Evolutionary conservation across 2,797 vertebrate genomes (phyloP).

Genomic region (Odontamblyopus lacepedii): DNA sequence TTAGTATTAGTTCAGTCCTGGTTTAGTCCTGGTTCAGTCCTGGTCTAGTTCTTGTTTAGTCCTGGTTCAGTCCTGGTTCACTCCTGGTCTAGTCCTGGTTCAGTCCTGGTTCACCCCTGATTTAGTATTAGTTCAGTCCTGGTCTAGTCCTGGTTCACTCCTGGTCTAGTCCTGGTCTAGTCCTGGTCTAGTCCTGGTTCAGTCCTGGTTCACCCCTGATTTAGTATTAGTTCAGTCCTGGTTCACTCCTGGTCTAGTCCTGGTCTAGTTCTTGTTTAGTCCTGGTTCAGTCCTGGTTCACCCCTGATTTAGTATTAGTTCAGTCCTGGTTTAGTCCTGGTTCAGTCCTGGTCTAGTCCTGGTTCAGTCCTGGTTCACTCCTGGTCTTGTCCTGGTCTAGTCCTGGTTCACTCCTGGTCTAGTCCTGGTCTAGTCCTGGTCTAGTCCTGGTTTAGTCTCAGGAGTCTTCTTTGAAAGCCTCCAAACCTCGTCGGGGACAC

Average conservation of each 20-base stretch:
- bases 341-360: not conserved
- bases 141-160: not conserved
- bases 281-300: not conserved
- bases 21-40: not conserved
- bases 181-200: not conserved
- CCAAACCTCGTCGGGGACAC: not conserved
- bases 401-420: not conserved
- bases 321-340: not conserved
- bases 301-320: not conserved
- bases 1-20: too few relatives aligned
- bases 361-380: not conserved
- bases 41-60: too few relatives aligned
- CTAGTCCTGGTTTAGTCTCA: not conserved
- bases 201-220: not conserved
- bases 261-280: not conserved
- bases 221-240: not conserved
- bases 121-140: not conserved
- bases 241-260: not conserved
- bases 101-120: not conserved
- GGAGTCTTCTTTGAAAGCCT: not conserved
- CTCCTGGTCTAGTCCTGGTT: not conserved
- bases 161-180: not conserved
- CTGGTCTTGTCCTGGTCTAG: not conserved
- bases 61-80: not conserved
- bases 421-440: not conserved